Evolutionary conservation across 2,888 invertebrate species (phyloP), one percentile per base, ranked within the genome.

Genomic region (Nomada fabriciana): DNA sequence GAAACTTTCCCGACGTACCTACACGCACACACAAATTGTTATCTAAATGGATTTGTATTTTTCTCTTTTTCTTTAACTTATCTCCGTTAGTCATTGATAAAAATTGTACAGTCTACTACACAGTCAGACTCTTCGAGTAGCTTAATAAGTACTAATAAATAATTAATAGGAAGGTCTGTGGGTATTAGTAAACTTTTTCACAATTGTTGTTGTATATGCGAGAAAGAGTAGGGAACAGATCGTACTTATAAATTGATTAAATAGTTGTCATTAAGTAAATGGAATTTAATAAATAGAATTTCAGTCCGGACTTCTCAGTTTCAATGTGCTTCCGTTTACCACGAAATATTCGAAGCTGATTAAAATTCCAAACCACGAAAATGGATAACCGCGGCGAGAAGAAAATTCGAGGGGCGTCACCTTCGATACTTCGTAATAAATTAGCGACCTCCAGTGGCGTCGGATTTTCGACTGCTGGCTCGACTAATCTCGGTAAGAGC

Each of bases 391-490:
- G 36, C 7, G 61, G 10, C 15, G 43, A 11, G 25, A n/a, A 20
- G 29, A 50, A 47, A 61, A 59, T 67, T 75, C 52, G 7, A 11
- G 13, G 53, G 4, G 61, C 72, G 23, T 88, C 84, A 85, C 77
- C 82, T 86, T 60, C 85, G 84, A 89, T 90, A 90, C 89, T 90
- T 89, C 81, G 85, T 85, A 87, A 89, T 91, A 88, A 90, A 89
- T 90, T 90, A 86, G 84, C 57, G 85, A 89, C 82, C 88, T 87
- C 80, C 15, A 68, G 57, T 18, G 23, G 71, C 42, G 47, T 57
- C 36, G 72, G 68, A 70, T 71, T 86, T 80, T 53, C 76, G 77
- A 64, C 60, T 63, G 29, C 23, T 36, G 57, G 63, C 43, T 57
- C 75, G 55, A 69, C 86, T 88, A 88, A 88, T 88, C 88, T 85